Evolutionary conservation across 2,797 vertebrate genomes (phyloP).

Genomic region (Rhinichthys osculus): DNA sequence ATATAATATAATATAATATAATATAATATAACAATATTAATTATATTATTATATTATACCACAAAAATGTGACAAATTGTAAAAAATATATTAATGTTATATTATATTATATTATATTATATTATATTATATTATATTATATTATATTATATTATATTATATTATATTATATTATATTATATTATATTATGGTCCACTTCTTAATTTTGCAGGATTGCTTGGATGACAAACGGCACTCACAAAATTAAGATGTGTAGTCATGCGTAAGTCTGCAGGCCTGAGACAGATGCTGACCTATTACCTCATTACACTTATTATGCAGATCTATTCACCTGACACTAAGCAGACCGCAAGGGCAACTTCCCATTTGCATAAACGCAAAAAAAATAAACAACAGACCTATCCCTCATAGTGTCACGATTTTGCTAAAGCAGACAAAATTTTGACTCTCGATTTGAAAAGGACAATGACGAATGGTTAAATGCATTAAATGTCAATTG

Average conservation of each 20-base stretch:
- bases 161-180: neutral
- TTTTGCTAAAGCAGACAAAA: constrained; percentile 20
- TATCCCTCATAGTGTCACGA: constrained; percentile 8
- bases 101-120: neutral
- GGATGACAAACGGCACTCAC: constrained; percentile 39
- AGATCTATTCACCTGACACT: constrained; percentile 58
- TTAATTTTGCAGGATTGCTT: neutral
- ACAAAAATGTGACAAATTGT: neutral
- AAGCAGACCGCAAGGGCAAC: constrained; percentile 39
- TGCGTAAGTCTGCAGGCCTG: constrained; percentile 16
- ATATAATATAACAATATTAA: too few relatives aligned
- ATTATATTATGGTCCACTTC: neutral
- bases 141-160: neutral
- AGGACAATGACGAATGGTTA: neutral
- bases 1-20: too few relatives aligned
- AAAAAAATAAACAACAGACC: constrained; percentile 30
- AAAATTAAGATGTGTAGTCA: constrained; percentile 47
- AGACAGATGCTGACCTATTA: constrained; percentile 57
- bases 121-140: neutral
- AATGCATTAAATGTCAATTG: constrained; percentile 7
- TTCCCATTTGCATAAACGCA: constrained; percentile 32
- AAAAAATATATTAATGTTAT: neutral
- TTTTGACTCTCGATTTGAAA: neutral
- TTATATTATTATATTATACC: neutral
- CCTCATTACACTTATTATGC: constrained; percentile 60